These are phyloP conservation scores for Cephus pygmeus DNA, from an alignment of 2,888 invertebrate species.

Conservation along the genomic window DNA sequence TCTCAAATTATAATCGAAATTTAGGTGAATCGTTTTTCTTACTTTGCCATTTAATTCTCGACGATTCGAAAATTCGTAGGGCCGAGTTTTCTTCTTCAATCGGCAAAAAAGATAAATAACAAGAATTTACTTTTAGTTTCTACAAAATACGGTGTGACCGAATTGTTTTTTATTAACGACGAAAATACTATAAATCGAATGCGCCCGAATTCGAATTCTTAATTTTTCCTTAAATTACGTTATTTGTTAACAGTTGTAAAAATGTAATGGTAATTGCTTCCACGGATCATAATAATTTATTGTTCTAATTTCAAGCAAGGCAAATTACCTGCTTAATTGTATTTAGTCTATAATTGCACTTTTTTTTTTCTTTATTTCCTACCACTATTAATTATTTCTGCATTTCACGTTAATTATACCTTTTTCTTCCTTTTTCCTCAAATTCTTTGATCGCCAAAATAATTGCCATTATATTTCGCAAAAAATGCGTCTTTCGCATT, in stretches of 20 bases:
- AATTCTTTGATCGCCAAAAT: conserved; percentile 17
- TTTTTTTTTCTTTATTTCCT: background rate
- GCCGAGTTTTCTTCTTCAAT: too few species aligned
- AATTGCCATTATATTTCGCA: conserved; percentile 28
- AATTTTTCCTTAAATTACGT: too few species aligned
- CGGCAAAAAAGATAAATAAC: too few species aligned
- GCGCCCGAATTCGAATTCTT: too few species aligned
- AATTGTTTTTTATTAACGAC: too few species aligned
- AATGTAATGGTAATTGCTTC: conserved; percentile 36
- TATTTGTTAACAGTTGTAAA: conserved; percentile 23
- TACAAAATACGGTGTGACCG: too few species aligned
- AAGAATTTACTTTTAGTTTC: too few species aligned
- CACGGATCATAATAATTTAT: background rate
- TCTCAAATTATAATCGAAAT: too few species aligned
- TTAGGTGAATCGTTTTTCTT: too few species aligned
- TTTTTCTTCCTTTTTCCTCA: conserved; percentile 12
- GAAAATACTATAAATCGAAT: too few species aligned
- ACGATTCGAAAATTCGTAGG: too few species aligned
- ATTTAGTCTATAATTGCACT: conserved; percentile 2
- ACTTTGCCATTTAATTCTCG: too few species aligned
- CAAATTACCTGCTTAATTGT: background rate
- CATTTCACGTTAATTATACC: conserved; percentile 17
- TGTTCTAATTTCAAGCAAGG: background rate
- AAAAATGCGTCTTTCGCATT: background rate
- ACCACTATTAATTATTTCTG: conserved; percentile 8